A percentile compares a stretch with the other conserved stretches of the same genome.
These are phyloP conservation scores for Parthenolecanium corni DNA, from an alignment of 2,888 invertebrate genomes.

Conservation along the genomic window DNA sequence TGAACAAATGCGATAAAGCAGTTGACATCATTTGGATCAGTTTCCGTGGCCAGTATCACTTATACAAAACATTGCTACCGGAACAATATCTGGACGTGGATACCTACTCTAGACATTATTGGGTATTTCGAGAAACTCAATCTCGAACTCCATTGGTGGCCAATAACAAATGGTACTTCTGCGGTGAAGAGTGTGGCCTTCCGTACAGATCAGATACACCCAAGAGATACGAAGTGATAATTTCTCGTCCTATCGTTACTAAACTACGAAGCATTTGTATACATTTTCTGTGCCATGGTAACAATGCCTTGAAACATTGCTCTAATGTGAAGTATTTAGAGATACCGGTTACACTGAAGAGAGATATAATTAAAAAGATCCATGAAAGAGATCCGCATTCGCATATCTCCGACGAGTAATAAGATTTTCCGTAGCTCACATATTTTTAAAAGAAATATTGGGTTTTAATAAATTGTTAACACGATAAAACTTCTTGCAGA, in stretches of 20 bases:
- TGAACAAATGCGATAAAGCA: not conserved
- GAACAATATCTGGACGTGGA: constrained; percentile 10
- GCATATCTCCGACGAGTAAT: not conserved
- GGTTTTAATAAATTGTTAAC: too few relatives aligned
- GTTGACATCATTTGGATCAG: constrained; percentile 6
- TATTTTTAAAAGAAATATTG: too few relatives aligned
- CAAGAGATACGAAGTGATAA: not conserved
- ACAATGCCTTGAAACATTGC: not conserved
- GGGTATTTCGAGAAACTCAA: constrained; percentile 5
- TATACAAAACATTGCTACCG: constrained; percentile 2
- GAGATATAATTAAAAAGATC: constrained; percentile 3
- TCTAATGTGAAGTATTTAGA: constrained; percentile 6
- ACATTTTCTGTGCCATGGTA: not conserved
- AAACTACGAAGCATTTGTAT: not conserved
- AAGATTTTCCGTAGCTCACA: too few relatives aligned
- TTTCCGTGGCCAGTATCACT: not conserved
- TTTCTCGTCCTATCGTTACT: not conserved
- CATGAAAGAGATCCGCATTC: not conserved
- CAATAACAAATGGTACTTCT: constrained; percentile 9
- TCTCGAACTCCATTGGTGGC: not conserved
- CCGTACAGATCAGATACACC: not conserved
- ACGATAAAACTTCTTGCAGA: too few relatives aligned
- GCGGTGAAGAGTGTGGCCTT: not conserved
- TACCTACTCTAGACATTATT: constrained; percentile 9
- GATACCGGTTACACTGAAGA: constrained; percentile 5